Evolutionary conservation across 1,140 invertebrate species (phyloP), one percentile per base, ranked within the genome.

Genomic region (Drosophila ficusphila): DNA sequence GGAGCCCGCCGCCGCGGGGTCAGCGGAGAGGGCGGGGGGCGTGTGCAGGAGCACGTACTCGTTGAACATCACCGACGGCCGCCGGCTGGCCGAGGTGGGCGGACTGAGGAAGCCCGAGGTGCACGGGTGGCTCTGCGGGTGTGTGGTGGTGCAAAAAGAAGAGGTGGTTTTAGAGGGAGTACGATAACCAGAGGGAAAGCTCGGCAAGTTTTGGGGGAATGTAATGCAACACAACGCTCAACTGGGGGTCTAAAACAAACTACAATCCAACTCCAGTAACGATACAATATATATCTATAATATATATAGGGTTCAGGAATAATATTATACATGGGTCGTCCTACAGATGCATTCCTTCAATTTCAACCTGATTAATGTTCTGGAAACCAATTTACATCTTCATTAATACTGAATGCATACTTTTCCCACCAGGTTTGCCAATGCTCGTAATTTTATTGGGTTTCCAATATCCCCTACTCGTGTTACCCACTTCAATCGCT

Each of bases 31-130:
- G 41, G 91, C 92, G 1, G 93, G 93, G n/a, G 93, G 91, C 19
- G 91, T 95, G 81, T 97, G 96, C 21, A 96, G 92, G 23, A 97
- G 92, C 25, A 97, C 95, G 7, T 96, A 95, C 79, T 97, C 96
- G 79, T 95, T 97, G 92, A 97, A 97, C 96, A 97, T 97, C 21
- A 97, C 96, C 58, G 95, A 96, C 25, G 96, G 96, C 31, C 96
- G 92, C 19, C 96, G 93, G 44, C 94, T 92, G 27, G 92, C 92
- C 41, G 94, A 93, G 23, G 95, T 94, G 29, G 95, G 94, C 52
- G 95, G 95, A 76, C 90, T 91, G 4, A 91, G 75, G 39, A 91
- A 91, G 42, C 90, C 90, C 39, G 90, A 91, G 23, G 89, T 90
- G 65, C 90, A 91, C 7, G 90, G 90, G 61, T 91, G 78, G 41